Conservation (phyloP, 2,888 invertebrate genomes). For the Leucophora obtusa region DNA sequence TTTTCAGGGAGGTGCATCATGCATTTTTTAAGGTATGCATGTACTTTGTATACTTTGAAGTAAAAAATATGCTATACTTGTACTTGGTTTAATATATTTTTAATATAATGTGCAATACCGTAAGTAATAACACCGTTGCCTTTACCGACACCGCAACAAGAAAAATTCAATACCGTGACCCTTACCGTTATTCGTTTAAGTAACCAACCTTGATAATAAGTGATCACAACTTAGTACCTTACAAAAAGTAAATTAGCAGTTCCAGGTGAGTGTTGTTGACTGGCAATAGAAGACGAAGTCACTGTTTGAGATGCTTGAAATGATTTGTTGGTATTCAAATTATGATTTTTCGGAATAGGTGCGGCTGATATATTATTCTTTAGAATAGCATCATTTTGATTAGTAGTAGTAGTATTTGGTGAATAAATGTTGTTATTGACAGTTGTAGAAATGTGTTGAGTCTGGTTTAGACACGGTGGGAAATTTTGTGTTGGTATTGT, state of each 20-base stretch:
- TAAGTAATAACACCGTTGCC: too few relatives aligned
- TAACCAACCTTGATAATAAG: not conserved
- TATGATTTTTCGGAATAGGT: slow-evolving; percentile 41
- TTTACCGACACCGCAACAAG: too few relatives aligned
- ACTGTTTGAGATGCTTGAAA: slow-evolving; percentile 18
- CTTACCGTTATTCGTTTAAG: too few relatives aligned
- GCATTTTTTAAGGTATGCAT: too few relatives aligned
- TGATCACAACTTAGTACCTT: slow-evolving; percentile 73
- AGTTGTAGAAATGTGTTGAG: slow-evolving; percentile 61
- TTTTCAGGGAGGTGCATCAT: too few relatives aligned
- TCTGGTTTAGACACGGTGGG: slow-evolving; percentile 67
- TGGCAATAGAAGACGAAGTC: slow-evolving; percentile 8
- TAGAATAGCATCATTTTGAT: slow-evolving; percentile 65
- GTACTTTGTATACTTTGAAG: too few relatives aligned
- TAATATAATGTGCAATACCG: not conserved
- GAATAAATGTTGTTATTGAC: slow-evolving; percentile 36
- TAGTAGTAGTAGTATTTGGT: slow-evolving; percentile 58
- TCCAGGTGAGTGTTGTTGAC: slow-evolving; percentile 69
- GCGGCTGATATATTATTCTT: slow-evolving; percentile 52
- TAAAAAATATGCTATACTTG: too few relatives aligned
- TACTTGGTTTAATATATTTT: not conserved
- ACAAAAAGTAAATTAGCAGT: slow-evolving; percentile 77
- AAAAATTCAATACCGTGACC: too few relatives aligned
- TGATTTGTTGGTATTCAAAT: slow-evolving; percentile 34
- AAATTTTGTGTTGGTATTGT: slow-evolving; percentile 68